Base-by-base conservation (phyloP, 2,888 invertebrate genomes). In the Drosophila nigricruria region DNA sequence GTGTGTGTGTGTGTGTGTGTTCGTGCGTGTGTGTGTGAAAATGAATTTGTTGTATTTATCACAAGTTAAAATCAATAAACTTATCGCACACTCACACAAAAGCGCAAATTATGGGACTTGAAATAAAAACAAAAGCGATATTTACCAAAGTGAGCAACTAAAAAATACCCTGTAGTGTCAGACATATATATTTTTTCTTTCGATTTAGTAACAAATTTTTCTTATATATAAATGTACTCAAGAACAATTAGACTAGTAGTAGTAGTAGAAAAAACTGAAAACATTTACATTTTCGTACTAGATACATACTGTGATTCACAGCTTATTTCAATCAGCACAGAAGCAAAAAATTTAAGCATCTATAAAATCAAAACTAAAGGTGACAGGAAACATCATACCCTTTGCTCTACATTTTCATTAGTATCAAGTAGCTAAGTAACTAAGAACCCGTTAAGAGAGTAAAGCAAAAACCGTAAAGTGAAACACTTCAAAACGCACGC, bases 51-150 rank as follows among this genome's bases (percentile, higher is more conserved):
- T 77, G 75, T 85, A 64, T 82, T 77, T 90, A 89, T 86, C 90
- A 81, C 78, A 89, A 89, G 74, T 81, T 62, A 90, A 89, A 90
- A 86, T 90, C 90, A 88, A 86, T 86, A 86, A 90, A 87, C 85
- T 84, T 89, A 85, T 85, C 90, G 87, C 79, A 54, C 50, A 54
- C 50, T 59, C 47, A 60, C 50, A 36, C 54, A 62, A 49, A 82
- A 52, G 61, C 34, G 45, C 63, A 62, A 62, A 42, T 34, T 40
- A n/a, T 75, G 61, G 66, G 62, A 65, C 56, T 78, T 64, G 34
- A 69, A 56, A 58, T 40, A 36, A 40, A 56, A 62, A 53, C 25
- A 53, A 67, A 25, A 53, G 14, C 25, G 27, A 38, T 38, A 25
- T 38, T 25, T 1, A 8, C 8, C 5, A 0, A 12, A 49, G 18